Evolutionary conservation across 92 coral and sea anemone species (phyloP).

Genomic region (Pocillopora meandrina): DNA sequence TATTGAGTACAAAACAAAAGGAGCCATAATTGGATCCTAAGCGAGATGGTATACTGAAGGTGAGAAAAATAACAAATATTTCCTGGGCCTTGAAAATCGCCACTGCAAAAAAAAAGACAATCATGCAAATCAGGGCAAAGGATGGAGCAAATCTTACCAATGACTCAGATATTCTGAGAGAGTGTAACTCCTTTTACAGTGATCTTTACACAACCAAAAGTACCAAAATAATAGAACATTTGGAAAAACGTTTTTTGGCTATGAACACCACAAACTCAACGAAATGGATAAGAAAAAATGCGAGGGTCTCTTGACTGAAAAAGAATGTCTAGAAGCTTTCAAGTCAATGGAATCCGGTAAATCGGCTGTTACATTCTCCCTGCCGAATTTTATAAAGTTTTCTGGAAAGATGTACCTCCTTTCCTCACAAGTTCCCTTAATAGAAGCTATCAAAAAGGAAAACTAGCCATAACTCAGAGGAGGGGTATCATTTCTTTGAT

Average conservation of each 20-base stretch:
- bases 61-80: constrained; percentile 34
- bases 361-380: constrained; percentile 30
- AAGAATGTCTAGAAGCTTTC: constrained; percentile 24
- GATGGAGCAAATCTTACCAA: not conserved
- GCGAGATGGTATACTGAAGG: constrained; percentile 41
- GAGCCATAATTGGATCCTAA: constrained; percentile 29
- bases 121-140: not conserved
- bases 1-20: constrained; percentile 28
- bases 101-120: not conserved
- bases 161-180: constrained; percentile 3
- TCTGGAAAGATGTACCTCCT: constrained; percentile 5
- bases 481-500: constrained; percentile 25
- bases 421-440: constrained; percentile 6
- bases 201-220: not conserved
- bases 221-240: not conserved
- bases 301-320: constrained; percentile 15
- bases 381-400: constrained; percentile 15
- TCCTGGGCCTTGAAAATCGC: constrained; percentile 14
- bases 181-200: constrained; percentile 12
- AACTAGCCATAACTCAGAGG: constrained; percentile 14
- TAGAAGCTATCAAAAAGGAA: not conserved
- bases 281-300: not conserved
- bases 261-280: not conserved
- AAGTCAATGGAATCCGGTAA: constrained; percentile 15
- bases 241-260: not conserved